A percentile compares a stretch with the other conserved stretches of the same genome.
Evolutionary conservation across 2,113 vertebrate genomes (phyloP).

Genomic region (human): GRCh38 chr2:7409001-7409500

Average conservation of each 20-base stretch:
- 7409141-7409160: too few species aligned
- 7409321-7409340: background rate
- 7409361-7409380: background rate
- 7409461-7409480: background rate
- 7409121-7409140: background rate
- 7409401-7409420: background rate
- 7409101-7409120: background rate
- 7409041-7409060: accelerated
- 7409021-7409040: accelerated
- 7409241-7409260: background rate
- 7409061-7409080: background rate
- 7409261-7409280: too few species aligned
- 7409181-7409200: accelerated
- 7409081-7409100: background rate
- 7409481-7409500: background rate
- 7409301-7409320: background rate
- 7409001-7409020: accelerated
- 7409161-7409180: accelerated
- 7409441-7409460: background rate
- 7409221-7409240: background rate
- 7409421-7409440: background rate
- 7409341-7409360: background rate
- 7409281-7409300: background rate
- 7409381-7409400: background rate
- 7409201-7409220: background rate